These are phyloP conservation scores for Brachionus calyciflorus DNA, from an alignment of 1,140 invertebrate species.

Conservation along the genomic window DNA sequence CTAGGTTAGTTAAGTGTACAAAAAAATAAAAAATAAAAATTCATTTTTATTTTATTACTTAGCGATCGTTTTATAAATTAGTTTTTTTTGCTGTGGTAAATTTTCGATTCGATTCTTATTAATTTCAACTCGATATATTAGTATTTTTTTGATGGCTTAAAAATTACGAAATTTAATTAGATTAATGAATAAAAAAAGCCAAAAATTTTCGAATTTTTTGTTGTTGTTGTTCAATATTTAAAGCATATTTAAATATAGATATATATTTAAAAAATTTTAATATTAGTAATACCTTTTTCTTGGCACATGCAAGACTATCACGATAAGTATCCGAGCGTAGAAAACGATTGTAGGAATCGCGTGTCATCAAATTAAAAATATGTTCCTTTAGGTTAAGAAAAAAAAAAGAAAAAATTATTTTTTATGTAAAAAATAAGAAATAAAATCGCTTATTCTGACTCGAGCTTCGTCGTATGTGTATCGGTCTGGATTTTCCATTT, in stretches of 20 bases:
- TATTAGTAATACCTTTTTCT: conserved; percentile 14
- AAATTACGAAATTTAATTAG: neutral
- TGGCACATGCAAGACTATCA: conserved; percentile 34
- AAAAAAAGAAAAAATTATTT: neutral
- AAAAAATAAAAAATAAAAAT: too few relatives aligned
- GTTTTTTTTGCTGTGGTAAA: neutral
- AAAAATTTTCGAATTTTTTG: too few relatives aligned
- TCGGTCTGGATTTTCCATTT: conserved; percentile 68
- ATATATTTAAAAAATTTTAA: neutral
- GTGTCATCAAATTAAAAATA: conserved; percentile 98
- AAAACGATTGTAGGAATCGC: conserved; percentile 95
- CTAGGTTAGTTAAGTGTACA: too few relatives aligned
- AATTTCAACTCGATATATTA: conserved; percentile 1
- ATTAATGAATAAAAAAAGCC: neutral
- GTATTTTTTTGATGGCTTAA: conserved; percentile 36
- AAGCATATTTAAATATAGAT: neutral
- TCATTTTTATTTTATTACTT: too few relatives aligned
- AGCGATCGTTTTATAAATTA: too few relatives aligned
- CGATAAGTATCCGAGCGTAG: conserved; percentile 92
- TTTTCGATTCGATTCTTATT: neutral
- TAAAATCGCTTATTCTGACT: conserved; percentile 69
- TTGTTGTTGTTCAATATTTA: neutral
- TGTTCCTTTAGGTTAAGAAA: conserved; percentile 72
- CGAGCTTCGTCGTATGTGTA: conserved; percentile 97
- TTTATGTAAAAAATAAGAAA: too few relatives aligned